phyloP scores from a whole-genome alignment of 1,140 invertebrate genomes.

The Lasioglossum albipes region DNA sequence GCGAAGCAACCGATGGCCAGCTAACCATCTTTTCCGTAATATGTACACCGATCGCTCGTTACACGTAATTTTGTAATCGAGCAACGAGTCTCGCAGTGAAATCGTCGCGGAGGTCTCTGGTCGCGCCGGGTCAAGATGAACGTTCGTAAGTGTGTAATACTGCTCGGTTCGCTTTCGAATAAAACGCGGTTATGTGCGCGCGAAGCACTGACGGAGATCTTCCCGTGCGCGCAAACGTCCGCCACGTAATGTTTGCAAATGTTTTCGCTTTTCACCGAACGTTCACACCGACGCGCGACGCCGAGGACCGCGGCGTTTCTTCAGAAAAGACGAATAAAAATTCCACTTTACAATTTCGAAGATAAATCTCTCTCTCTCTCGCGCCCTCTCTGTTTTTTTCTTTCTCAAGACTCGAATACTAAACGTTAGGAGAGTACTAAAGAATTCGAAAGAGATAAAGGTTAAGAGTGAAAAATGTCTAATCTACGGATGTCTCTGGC shows the following conservation, averaged over 20 bases:
- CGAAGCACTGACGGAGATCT: not conserved
- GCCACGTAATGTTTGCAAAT: not conserved
- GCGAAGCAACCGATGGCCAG: slow-evolving; percentile 44
- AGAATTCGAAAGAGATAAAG: slow-evolving; percentile 23
- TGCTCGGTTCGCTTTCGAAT: slow-evolving; percentile 35
- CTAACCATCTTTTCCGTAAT: slow-evolving; percentile 35
- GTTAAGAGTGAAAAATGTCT: slow-evolving; percentile 24
- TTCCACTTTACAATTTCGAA: slow-evolving; percentile 9
- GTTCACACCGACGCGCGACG: not conserved
- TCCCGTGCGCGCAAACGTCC: slow-evolving; percentile 1
- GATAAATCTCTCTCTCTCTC: not conserved
- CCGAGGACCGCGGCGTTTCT: not conserved
- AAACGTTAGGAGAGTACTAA: slow-evolving; percentile 28
- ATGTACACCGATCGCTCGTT: slow-evolving; percentile 53
- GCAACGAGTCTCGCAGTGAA: slow-evolving; percentile 31
- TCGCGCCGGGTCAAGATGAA: slow-evolving; percentile 1
- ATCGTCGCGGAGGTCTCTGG: slow-evolving; percentile 26
- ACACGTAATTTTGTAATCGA: slow-evolving; percentile 41
- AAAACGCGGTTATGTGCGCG: slow-evolving; percentile 8
- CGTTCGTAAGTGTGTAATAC: slow-evolving; percentile 40
- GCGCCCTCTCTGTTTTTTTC: too few species aligned
- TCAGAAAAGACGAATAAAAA: not conserved
- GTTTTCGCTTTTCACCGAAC: not conserved
- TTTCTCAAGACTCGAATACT: not conserved
- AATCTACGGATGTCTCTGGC: slow-evolving; percentile 16